Base-by-base conservation (phyloP, 53 echinoderm and acorn worm species). In the Paracentrotus lividus region DNA sequence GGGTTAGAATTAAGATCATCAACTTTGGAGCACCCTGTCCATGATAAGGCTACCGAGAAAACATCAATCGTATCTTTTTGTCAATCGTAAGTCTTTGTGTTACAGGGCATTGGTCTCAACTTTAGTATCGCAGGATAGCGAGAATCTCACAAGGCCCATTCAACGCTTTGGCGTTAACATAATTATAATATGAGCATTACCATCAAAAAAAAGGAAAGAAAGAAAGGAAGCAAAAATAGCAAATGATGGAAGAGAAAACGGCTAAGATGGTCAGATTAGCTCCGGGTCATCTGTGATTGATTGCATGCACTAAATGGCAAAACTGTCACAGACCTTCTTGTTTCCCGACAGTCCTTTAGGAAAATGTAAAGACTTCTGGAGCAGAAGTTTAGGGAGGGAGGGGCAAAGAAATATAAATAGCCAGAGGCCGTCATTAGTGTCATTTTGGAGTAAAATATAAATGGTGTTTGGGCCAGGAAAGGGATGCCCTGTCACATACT, bases 261-360 rank as follows among this genome's bases (percentile, higher is more conserved):
- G 24, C 12, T n/a, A 81, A 47, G 45, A 42, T 81, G 81, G 81
- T 81, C 81, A 49, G 47, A n/a, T 76, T n/a, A 81, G 44, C 81
- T 81, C 4, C 49, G 47, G 81, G 81, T 81, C 81, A 81, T 10
- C n/a, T 81, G 45, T 81, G 81, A 81, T 81, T 81, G 81, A 81
- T 81, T 47, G 47, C 47, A 26, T 24, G 10, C 2, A 24, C 44
- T 81, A 81, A 81, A 81, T 81, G 81, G 81, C 81, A 81, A 81
- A 81, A 81, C 81, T 81, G 81, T 81, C 81, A 81, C 44, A 12
- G 81, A 81, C 38, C 16, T 64, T 64, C n/a, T 60, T 60, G 23
- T 27, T 40, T 75, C 40, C 45, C 81, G 72, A 45, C 23, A 47
- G 44, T 47, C 47, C 24, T 81, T 45, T 81, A 2, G 16, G 40